Evolutionary conservation across 2,113 vertebrate genomes (phyloP).

Genomic region (Lophotis ruficrista): DNA sequence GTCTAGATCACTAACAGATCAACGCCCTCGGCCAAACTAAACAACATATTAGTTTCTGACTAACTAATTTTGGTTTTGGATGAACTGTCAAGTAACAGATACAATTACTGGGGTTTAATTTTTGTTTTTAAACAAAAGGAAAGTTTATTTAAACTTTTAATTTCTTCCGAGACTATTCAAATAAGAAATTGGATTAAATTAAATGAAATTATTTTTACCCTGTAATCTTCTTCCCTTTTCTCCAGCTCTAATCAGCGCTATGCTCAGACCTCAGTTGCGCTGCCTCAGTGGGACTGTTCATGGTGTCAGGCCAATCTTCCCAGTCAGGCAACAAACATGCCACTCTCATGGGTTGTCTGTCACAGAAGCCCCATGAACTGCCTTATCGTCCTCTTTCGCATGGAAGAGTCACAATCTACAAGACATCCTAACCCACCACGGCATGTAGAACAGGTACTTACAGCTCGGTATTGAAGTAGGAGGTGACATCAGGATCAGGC

Average conservation of each 20-base stretch:
- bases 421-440: not conserved
- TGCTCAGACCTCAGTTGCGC: not conserved
- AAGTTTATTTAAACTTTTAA: not conserved
- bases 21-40: not conserved
- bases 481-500: constrained; percentile 80
- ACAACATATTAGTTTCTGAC: not conserved
- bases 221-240: not conserved
- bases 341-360: not conserved
- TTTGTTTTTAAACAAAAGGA: not conserved
- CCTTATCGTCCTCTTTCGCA: not conserved
- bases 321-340: not conserved
- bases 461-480: constrained; percentile 81
- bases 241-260: not conserved
- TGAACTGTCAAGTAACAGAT: not conserved
- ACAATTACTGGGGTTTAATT: not conserved
- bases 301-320: not conserved
- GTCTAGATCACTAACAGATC: not conserved
- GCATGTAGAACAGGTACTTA: constrained; percentile 51
- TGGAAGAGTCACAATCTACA: not conserved
- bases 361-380: not conserved
- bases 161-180: not conserved
- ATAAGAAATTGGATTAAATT: not conserved
- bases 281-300: not conserved
- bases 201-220: not conserved
- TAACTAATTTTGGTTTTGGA: not conserved